phyloP scores from a whole-genome alignment of 2,797 vertebrate species.

The Phrynocephalus guinanensis region DNA sequence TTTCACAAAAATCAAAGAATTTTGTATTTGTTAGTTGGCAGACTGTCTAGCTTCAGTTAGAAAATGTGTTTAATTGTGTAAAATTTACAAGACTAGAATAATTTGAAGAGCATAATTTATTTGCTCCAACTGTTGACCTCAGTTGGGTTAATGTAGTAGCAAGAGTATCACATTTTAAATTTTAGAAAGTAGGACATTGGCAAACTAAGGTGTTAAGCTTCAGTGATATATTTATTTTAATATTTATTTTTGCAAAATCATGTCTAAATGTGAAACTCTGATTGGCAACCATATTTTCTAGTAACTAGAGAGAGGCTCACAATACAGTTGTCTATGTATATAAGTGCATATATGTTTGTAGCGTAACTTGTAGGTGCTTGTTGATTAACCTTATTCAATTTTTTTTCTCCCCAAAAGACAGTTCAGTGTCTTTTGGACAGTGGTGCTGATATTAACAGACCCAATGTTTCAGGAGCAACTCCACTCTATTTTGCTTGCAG shows the following conservation, averaged over 20 bases:
- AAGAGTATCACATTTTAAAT: not conserved
- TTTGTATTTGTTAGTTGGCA: not conserved
- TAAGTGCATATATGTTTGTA: not conserved
- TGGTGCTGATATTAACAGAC: constrained; percentile 96
- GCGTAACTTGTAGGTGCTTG: not conserved
- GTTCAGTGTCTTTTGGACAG: constrained; percentile 97
- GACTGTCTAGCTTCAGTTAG: not conserved
- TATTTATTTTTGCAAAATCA: no score
- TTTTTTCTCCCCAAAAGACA: constrained; percentile 79
- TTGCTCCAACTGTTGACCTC: not conserved
- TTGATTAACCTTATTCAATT: constrained; percentile 15
- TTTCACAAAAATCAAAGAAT: not conserved
- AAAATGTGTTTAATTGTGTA: not conserved
- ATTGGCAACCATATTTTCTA: constrained; percentile 12
- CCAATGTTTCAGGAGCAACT: constrained; percentile 97
- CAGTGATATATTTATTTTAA: not conserved
- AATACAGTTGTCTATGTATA: not conserved
- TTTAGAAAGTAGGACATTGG: not conserved
- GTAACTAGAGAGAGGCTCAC: not conserved
- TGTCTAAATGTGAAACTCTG: constrained; percentile 11
- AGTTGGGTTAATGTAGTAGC: not conserved
- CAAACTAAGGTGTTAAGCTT: not conserved
- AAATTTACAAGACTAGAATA: not conserved
- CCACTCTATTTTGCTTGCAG: constrained; percentile 99
- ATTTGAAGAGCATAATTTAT: not conserved